A percentile compares a stretch with the other conserved stretches of the same genome.
phyloP scores from a whole-genome alignment of 2,888 invertebrate species.

The Phrixothrix hirtus region DNA sequence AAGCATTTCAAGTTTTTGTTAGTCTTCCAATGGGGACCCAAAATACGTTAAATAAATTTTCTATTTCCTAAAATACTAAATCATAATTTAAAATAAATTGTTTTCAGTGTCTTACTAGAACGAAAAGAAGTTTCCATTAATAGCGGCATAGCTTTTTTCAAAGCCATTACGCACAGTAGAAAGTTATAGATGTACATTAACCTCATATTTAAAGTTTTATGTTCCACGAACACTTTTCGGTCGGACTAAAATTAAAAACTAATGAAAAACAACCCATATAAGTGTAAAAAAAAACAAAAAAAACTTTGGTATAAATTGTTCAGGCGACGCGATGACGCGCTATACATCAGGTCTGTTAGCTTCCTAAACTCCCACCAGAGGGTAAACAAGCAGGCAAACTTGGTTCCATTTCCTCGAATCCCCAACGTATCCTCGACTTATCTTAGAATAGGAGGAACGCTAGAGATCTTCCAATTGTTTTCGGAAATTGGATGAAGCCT shows the following conservation, averaged over 20 bases:
- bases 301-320: conserved; percentile 35
- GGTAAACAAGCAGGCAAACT: conserved; percentile 44
- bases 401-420: conserved; percentile 45
- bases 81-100: too few relatives aligned
- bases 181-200: too few relatives aligned
- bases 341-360: conserved; percentile 32
- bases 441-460: conserved; percentile 31
- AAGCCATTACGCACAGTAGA: too few relatives aligned
- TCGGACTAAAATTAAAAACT: not conserved
- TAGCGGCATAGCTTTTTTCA: too few relatives aligned
- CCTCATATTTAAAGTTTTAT: too few relatives aligned
- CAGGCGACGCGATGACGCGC: conserved; percentile 44
- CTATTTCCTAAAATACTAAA: too few relatives aligned
- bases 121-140: too few relatives aligned
- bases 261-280: conserved; percentile 6
- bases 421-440: conserved; percentile 38
- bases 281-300: conserved; percentile 8
- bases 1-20: too few relatives aligned
- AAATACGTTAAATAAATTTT: too few relatives aligned
- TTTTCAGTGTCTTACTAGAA: too few relatives aligned
- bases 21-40: too few relatives aligned
- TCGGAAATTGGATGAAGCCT: conserved; percentile 59
- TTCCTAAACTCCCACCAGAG: conserved; percentile 32
- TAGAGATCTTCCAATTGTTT: conserved; percentile 52
- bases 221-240: not conserved